Percentiles rank a stretch among this genome's conserved stretches.
These are phyloP conservation scores for Suncus etruscus DNA, from an alignment of 2,113 vertebrate genomes.

Conservation along the genomic window DNA sequence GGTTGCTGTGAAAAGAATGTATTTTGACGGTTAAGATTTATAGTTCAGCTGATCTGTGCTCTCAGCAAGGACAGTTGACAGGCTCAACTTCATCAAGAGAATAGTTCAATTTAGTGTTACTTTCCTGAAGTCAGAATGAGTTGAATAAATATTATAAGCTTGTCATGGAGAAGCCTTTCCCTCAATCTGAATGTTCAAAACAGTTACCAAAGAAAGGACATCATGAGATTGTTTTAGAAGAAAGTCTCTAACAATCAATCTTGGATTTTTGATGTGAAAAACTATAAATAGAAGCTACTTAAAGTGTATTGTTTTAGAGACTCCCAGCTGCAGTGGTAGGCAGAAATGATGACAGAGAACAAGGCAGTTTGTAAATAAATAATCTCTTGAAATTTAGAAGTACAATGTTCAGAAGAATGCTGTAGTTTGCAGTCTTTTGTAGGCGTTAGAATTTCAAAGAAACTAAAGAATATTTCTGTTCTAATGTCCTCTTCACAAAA, in stretches of 20 bases:
- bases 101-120: constrained; percentile 43
- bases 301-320: constrained; percentile 53
- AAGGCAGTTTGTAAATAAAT: constrained; percentile 38
- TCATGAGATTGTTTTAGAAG: neutral
- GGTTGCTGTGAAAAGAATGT: constrained; percentile 76
- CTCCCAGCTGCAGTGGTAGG: constrained; percentile 48
- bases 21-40: constrained; percentile 72
- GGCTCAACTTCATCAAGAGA: neutral
- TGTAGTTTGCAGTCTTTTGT: constrained; percentile 24
- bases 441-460: constrained; percentile 4
- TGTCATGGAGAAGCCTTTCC: neutral
- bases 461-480: constrained; percentile 53
- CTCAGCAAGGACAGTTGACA: constrained; percentile 51
- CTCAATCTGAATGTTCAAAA: constrained; percentile 59
- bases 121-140: constrained; percentile 31
- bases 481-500: neutral
- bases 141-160: neutral
- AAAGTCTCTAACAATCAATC: constrained; percentile 28
- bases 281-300: constrained; percentile 67
- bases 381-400: constrained; percentile 26
- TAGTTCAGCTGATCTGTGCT: constrained; percentile 77
- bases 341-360: constrained; percentile 13
- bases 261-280: constrained; percentile 54
- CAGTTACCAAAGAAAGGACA: constrained; percentile 16
- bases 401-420: constrained; percentile 11